These are phyloP conservation scores for Trididemnum miniatum DNA, from an alignment of 23 tunicate genomes.

Conservation along the genomic window DNA sequence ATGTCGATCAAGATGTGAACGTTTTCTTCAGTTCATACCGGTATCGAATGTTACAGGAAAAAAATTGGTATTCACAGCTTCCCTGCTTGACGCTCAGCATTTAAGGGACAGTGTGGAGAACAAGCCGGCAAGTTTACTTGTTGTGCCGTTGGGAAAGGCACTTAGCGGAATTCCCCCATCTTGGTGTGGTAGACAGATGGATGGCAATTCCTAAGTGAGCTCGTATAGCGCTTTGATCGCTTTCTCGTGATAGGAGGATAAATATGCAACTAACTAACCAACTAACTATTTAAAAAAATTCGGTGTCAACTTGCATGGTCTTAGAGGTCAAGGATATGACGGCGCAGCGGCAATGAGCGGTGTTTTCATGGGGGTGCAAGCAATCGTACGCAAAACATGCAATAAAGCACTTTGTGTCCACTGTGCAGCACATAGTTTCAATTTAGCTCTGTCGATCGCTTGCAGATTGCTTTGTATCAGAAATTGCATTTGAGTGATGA, in stretches of 20 bases:
- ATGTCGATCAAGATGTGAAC: background rate
- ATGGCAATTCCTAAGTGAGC: too few relatives aligned
- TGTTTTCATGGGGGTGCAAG: background rate
- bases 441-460: background rate
- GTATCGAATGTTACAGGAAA: background rate
- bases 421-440: background rate
- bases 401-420: background rate
- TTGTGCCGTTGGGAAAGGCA: too few relatives aligned
- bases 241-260: too few relatives aligned
- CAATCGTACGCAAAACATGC: background rate
- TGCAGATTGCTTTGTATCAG: background rate
- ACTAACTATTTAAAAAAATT: background rate
- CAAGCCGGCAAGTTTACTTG: too few relatives aligned
- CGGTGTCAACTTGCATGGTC: background rate
- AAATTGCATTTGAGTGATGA: background rate
- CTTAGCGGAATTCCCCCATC: too few relatives aligned
- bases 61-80: too few relatives aligned
- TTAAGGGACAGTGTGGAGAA: too few relatives aligned
- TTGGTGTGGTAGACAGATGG: too few relatives aligned
- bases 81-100: too few relatives aligned
- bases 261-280: too few relatives aligned
- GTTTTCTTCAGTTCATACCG: background rate
- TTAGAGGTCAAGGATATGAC: constrained; percentile 3
- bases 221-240: too few relatives aligned
- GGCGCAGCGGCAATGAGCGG: background rate